Conservation (phyloP, 2,113 vertebrate genomes). For the Anser cygnoides region DNA sequence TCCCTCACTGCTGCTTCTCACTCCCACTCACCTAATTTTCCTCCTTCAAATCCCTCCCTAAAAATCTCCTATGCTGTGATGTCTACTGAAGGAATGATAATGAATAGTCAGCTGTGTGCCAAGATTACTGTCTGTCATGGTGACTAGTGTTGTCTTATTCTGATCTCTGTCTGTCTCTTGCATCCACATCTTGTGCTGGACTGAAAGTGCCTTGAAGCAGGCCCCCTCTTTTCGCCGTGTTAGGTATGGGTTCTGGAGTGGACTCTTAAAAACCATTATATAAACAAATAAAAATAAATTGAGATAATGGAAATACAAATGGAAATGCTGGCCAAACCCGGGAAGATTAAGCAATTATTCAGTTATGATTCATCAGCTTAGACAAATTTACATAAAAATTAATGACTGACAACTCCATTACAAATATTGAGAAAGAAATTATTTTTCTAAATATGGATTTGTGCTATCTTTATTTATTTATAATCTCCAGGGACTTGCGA, state of each 20-base stretch:
- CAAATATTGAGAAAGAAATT: constrained; percentile 24
- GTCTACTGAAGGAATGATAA: constrained; percentile 64
- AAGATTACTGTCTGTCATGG: constrained; percentile 34
- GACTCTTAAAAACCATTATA: background rate
- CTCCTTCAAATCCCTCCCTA: constrained; percentile 62
- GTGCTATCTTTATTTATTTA: constrained; percentile 13
- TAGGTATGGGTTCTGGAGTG: background rate
- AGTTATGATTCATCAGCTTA: constrained; percentile 58
- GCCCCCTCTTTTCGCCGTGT: background rate
- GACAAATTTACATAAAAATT: constrained; percentile 62
- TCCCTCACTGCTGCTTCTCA: constrained; percentile 64
- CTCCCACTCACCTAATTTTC: constrained; percentile 70
- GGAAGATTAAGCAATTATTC: constrained; percentile 45
- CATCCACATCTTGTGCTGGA: background rate
- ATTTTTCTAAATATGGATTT: constrained; percentile 16
- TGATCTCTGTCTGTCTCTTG: background rate
- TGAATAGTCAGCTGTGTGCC: constrained; percentile 47
- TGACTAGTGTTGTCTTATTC: background rate
- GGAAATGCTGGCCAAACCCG: background rate
- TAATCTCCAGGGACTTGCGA: background rate
- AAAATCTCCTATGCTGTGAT: constrained; percentile 61
- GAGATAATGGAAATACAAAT: background rate
- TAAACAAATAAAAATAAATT: constrained; percentile 24
- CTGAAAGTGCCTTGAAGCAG: background rate
- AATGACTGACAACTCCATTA: constrained; percentile 46